A percentile compares a stretch with the other conserved stretches of the same genome.
Conservation (phyloP, 2,888 invertebrate genomes). For the Chelonus formosanus region DNA sequence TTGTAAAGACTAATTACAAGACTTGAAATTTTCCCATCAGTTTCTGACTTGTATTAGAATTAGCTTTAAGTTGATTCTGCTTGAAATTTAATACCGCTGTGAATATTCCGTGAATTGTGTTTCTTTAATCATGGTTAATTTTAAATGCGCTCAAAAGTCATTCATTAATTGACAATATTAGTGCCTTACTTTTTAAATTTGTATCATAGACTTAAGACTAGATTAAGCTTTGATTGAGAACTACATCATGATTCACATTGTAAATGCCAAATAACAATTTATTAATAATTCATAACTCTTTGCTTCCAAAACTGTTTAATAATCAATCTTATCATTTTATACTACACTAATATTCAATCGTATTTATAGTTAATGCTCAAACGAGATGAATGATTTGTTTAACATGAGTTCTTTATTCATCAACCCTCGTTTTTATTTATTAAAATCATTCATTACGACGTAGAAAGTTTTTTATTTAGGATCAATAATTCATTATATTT, state of each 20-base stretch:
- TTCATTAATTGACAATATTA: slow-evolving; percentile 1
- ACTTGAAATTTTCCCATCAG: no score
- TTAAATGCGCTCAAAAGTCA: no score
- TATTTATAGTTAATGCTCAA: no score
- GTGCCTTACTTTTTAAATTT: slow-evolving; percentile 5
- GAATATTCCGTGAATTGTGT: no score
- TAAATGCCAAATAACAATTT: slow-evolving; percentile 5
- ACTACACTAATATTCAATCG: no score
- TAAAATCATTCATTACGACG: not conserved
- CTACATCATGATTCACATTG: not conserved
- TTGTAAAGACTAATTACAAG: no score
- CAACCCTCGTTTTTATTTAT: not conserved
- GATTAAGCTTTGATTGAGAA: not conserved
- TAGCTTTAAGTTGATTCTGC: no score
- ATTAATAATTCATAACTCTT: slow-evolving; percentile 6
- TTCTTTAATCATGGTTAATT: no score
- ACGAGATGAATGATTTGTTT: not conserved
- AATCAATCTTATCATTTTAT: not conserved
- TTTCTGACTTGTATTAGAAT: no score
- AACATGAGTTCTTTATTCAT: not conserved
- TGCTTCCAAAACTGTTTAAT: slow-evolving; percentile 7
- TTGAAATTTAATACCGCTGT: no score
- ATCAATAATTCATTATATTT: slow-evolving; percentile 19
- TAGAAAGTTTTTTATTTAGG: slow-evolving; percentile 9
- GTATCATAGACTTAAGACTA: not conserved